A percentile compares a stretch with the other conserved stretches of the same genome.
phyloP scores from a whole-genome alignment of 2,888 invertebrate genomes.

The Acanthococcus lagerstroemiae region DNA sequence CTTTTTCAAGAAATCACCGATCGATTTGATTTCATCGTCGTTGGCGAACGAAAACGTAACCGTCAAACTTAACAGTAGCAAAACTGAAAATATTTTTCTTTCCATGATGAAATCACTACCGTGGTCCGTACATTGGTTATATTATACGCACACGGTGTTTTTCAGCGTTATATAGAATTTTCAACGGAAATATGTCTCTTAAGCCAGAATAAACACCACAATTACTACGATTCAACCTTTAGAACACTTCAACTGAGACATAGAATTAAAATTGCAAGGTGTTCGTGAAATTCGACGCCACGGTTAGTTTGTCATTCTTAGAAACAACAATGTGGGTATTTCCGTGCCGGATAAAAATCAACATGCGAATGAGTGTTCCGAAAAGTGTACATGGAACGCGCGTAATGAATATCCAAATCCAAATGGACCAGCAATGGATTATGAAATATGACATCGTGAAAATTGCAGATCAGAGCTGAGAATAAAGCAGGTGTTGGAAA shows the following conservation, averaged over 20 bases:
- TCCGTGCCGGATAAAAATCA: no score
- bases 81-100: neutral
- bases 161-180: constrained; percentile 25
- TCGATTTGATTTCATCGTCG: constrained; percentile 10
- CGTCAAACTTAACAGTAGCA: neutral
- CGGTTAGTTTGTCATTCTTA: no score
- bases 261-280: constrained; percentile 13
- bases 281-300: constrained; percentile 16
- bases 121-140: constrained; percentile 14
- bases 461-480: no score
- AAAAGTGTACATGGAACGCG: no score
- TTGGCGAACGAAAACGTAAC: constrained; percentile 7
- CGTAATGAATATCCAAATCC: no score
- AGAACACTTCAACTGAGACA: constrained; percentile 21
- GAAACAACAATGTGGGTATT: no score
- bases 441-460: no score
- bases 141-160: neutral
- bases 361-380: no score
- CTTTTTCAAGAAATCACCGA: constrained; percentile 40
- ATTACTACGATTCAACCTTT: constrained; percentile 23
- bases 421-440: no score
- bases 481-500: no score
- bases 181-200: constrained; percentile 8
- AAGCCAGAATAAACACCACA: constrained; percentile 8
- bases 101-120: constrained; percentile 5